Percentiles rank a stretch among this genome's conserved stretches.
These are phyloP conservation scores for Amphipyra berbera DNA, from an alignment of 2,888 invertebrate species.

Conservation along the genomic window DNA sequence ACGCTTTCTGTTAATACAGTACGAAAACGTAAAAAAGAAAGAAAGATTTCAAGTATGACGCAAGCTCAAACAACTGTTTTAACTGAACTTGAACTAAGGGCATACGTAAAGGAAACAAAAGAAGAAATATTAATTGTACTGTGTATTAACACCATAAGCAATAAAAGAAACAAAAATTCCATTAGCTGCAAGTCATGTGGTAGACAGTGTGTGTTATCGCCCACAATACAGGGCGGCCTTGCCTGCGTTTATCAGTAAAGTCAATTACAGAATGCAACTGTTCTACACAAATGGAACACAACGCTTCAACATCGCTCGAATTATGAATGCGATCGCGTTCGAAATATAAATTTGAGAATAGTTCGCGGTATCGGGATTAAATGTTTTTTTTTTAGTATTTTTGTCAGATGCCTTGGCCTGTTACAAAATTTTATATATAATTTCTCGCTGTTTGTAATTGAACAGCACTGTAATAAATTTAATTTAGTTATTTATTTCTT, in stretches of 20 bases:
- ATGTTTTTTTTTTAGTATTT: no score
- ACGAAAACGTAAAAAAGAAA: background rate
- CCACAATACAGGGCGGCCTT: conserved; percentile 62
- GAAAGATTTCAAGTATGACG: background rate
- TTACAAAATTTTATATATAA: no score
- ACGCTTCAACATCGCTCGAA: conserved; percentile 38
- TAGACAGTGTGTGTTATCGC: conserved; percentile 61
- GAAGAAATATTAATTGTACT: conserved; percentile 15
- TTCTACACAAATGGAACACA: conserved; percentile 46
- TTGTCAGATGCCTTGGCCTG: no score
- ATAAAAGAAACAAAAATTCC: conserved; percentile 40
- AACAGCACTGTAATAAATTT: no score
- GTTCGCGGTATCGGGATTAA: background rate
- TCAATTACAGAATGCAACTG: conserved; percentile 65
- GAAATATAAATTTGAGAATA: conserved; percentile 8
- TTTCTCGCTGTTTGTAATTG: no score
- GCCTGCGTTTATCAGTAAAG: conserved; percentile 67
- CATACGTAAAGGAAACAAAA: conserved; percentile 8
- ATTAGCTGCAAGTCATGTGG: conserved; percentile 36
- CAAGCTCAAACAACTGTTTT: background rate
- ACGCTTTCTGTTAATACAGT: conserved; percentile 1
- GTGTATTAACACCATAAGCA: background rate
- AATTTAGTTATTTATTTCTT: no score
- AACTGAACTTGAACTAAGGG: conserved; percentile 1
- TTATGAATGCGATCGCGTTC: conserved; percentile 25